Conservation (phyloP, 1,140 invertebrate genomes). For the Agraylea sexmaculata region DNA sequence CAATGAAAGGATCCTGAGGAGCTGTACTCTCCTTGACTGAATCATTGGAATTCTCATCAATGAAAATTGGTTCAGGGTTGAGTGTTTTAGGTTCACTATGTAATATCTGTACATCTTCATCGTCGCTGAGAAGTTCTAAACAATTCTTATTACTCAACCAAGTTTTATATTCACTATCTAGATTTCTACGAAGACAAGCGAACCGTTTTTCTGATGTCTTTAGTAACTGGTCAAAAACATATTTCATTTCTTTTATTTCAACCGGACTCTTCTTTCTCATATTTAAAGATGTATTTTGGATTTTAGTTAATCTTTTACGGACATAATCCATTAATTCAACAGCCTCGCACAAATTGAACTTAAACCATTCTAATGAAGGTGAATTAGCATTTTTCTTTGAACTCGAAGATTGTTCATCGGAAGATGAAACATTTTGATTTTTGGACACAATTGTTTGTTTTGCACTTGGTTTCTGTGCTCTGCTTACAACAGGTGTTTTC, state of each 20-base stretch:
- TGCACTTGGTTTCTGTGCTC: neutral
- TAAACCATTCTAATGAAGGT: conserved; percentile 36
- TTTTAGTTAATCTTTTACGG: conserved; percentile 27
- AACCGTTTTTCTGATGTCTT: conserved; percentile 31
- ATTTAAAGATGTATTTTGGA: conserved; percentile 31
- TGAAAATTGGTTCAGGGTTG: conserved; percentile 37
- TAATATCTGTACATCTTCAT: conserved; percentile 31
- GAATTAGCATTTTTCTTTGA: no score
- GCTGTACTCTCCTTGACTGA: conserved; percentile 23
- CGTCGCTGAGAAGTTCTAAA: conserved; percentile 16
- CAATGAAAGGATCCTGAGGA: conserved; percentile 22
- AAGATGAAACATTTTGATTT: no score
- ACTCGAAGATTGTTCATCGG: no score
- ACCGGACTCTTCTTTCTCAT: conserved; percentile 27
- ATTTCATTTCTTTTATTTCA: conserved; percentile 34
- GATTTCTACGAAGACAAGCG: conserved; percentile 31
- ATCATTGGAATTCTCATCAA: conserved; percentile 39
- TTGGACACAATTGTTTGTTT: no score
- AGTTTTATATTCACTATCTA: conserved; percentile 33
- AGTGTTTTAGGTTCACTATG: conserved; percentile 23
- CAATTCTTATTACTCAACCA: conserved; percentile 29
- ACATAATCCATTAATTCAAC: conserved; percentile 36
- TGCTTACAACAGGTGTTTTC: conserved; percentile 26
- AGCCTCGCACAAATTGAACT: conserved; percentile 35
- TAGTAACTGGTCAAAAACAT: conserved; percentile 29